Evolutionary conservation across 2,113 vertebrate species (phyloP), one percentile per base, ranked within the genome.

Genomic region (Paramormyrops kingsleyae): DNA sequence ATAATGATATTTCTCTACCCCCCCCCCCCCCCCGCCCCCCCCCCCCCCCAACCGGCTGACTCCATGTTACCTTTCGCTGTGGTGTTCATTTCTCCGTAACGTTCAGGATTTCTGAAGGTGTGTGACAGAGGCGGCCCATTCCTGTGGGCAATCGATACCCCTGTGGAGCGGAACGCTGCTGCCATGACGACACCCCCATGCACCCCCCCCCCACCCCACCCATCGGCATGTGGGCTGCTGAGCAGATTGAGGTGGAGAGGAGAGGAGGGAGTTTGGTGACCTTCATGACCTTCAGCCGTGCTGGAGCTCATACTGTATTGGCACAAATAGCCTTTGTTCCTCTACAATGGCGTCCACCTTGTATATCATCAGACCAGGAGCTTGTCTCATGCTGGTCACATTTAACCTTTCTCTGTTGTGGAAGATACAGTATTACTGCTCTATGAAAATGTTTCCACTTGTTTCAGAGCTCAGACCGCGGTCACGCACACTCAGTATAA

Each of bases 121-220:
- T 47, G 44, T 87, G 53, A 85, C 74, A 89, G 88, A 87, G 93
- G 93, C 93, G 50, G 90, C 91, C 93, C 92, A 90, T 91, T 94
- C 93, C 92, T 94, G 74, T 1, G 92, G 92, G 93, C 93, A 94
- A 95, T 95, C 94, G 92, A 94, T 94, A 95, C 93, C 91, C 90
- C 91, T 93, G 92, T 95, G 92, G 94, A 92, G 92, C 92, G 92
- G 93, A 95, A 95, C 91, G 89, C 90, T 21, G 94, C 94, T 95
- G 93, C 95, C 92, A 94, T 91, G 94, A 95, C 93, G 91, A 94
- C 93, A 92, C 90, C 74, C 10, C 59, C 17, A 59, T 24, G 56
- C 7, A 62, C 5, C 46, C 42, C 84, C 44, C 59, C 62, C 50
- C 44, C 42, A 92, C 93, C 90, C 21, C 89, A 80, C 89, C 94